Evolutionary conservation across 2,888 invertebrate genomes (phyloP).

Genomic region (Stenichneumon culpator): DNA sequence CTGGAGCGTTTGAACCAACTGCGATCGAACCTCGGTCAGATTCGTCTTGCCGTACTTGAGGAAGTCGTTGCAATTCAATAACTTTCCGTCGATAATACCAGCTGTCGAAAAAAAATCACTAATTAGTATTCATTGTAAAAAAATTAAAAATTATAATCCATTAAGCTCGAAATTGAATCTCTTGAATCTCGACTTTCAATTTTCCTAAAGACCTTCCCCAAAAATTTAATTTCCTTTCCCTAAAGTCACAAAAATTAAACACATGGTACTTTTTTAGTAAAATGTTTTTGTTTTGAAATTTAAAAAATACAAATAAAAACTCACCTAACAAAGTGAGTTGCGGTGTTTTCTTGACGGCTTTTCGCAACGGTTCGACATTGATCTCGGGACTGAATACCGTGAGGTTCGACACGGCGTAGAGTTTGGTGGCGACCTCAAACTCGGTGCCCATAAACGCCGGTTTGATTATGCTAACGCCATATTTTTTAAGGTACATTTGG

Average conservation of each 20-base stretch:
- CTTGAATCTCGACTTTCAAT: not conserved
- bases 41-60: constrained; percentile 89
- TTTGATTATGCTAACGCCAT: constrained; percentile 88
- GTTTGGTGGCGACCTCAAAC: constrained; percentile 89
- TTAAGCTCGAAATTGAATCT: too few species aligned
- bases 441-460: constrained; percentile 89
- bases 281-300: not conserved
- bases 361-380: constrained; percentile 88
- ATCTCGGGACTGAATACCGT: constrained; percentile 91
- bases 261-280: too few species aligned
- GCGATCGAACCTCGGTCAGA: constrained; percentile 89
- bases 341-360: constrained; percentile 90
- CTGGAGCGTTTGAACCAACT: constrained; percentile 90
- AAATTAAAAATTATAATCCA: not conserved
- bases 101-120: constrained; percentile 84
- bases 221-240: too few species aligned
- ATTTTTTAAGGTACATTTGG: constrained; percentile 90
- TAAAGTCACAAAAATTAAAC: too few species aligned
- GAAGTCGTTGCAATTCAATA: constrained; percentile 90
- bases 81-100: constrained; percentile 90
- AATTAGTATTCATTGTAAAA: too few species aligned
- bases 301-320: constrained; percentile 61
- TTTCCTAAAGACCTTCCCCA: too few species aligned
- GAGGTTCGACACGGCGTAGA: constrained; percentile 89
- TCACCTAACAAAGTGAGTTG: constrained; percentile 90